A percentile compares a stretch with the other conserved stretches of the same genome.
These are phyloP conservation scores for Pseudois nayaur DNA, from an alignment of 2,113 vertebrate genomes.

Conservation along the genomic window DNA sequence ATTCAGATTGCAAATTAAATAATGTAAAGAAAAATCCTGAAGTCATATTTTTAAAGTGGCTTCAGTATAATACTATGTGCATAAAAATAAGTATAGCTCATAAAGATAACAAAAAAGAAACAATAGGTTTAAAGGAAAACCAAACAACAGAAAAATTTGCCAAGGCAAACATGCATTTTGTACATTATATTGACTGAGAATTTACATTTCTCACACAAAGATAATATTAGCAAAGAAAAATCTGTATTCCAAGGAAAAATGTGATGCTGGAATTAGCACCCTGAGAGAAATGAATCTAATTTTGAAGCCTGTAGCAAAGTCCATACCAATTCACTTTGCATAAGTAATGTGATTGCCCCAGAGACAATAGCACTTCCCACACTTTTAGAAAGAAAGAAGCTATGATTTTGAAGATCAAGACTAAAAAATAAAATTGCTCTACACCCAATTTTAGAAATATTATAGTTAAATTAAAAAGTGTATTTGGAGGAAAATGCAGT, in stretches of 20 bases:
- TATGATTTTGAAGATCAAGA: not conserved
- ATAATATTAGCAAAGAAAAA: slow-evolving; percentile 13
- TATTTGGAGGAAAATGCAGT: slow-evolving; percentile 5
- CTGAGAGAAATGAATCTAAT: not conserved
- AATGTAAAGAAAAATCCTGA: not conserved
- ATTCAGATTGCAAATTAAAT: not conserved
- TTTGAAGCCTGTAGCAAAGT: not conserved
- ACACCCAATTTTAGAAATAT: not conserved
- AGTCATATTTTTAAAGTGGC: not conserved
- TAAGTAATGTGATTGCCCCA: not conserved
- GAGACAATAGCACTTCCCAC: not conserved
- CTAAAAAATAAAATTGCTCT: not conserved
- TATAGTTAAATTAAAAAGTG: not conserved
- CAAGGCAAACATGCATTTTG: not conserved
- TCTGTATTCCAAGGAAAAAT: not conserved
- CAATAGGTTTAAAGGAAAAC: not conserved
- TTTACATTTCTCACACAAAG: not conserved
- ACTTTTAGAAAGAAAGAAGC: not conserved
- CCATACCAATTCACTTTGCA: not conserved
- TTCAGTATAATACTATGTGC: not conserved
- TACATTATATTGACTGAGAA: not conserved
- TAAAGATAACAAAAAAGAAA: not conserved
- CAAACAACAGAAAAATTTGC: not conserved
- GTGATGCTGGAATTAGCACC: not conserved
- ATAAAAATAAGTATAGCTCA: not conserved